A percentile compares a stretch with the other conserved stretches of the same genome.
phyloP scores from a whole-genome alignment of 2,113 vertebrate genomes.

The Lasiurus borealis region DNA sequence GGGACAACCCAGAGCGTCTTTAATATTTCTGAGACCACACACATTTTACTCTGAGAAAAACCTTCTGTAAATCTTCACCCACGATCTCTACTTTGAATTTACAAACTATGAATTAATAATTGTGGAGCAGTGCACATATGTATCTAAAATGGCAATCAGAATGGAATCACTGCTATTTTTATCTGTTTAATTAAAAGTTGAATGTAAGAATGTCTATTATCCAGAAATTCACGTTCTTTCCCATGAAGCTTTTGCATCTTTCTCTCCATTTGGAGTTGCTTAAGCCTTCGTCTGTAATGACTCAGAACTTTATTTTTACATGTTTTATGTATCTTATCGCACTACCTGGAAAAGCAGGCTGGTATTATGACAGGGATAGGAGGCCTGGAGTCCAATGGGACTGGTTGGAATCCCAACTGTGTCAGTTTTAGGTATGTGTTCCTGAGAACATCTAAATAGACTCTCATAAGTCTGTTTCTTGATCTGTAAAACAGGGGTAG shows the following conservation, averaged over 20 bases:
- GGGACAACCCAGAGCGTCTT: too few relatives aligned
- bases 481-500: background rate
- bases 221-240: background rate
- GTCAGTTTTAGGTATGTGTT: background rate
- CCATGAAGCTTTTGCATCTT: background rate
- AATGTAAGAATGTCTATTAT: background rate
- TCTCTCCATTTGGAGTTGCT: background rate
- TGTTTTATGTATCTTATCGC: background rate
- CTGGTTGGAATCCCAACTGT: background rate
- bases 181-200: background rate
- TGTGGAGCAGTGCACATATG: accelerated
- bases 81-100: background rate
- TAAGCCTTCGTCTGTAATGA: background rate
- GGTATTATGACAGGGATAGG: accelerated
- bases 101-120: background rate
- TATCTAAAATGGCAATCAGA: background rate
- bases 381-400: background rate
- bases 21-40: background rate
- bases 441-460: background rate
- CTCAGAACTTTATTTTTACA: background rate
- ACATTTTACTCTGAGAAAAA: background rate
- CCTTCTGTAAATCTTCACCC: background rate
- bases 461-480: background rate
- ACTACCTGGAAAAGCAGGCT: background rate
- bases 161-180: background rate